Evolutionary conservation across 35 echinoderm and acorn worm species (phyloP), one percentile per base, ranked within the genome.

Genomic region (Diadema setosum): DNA sequence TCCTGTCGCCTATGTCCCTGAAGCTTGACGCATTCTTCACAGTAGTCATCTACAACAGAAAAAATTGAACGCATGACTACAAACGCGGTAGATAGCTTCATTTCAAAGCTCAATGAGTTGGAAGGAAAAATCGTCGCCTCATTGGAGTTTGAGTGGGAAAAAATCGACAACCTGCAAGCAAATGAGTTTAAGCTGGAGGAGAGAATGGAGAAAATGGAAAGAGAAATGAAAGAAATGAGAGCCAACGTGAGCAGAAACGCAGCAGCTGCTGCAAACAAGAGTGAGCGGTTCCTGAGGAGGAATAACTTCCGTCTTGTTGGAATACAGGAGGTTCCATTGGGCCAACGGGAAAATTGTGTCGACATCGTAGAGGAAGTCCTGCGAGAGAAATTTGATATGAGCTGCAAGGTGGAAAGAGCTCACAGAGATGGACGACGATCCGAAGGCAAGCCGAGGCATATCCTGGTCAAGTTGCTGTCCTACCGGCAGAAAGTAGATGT

Each of bases 401-500:
- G 17, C 36, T 39, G 14, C 35, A 70, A 70, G 27, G 7, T 89
- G 16, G 87, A 89, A 43, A 58, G 87, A 83, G 41, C 58, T n/a
- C 90, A 81, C 43, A 16, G 83, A 9, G 90, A 87, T 48, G 90
- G 90, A 57, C 26, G 56, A 41, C 18, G 48, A 4, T 37, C 16
- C 5, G 36, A 80, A 1, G 70, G 46, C 1, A 58, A 18, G 34
- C 83, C 44, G 0, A 21, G 59, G 3, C 44, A 92, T 65, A 86
- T 92, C 24, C 23, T 92, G 30, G 73, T 80, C 26, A 87, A 69
- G 21, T 61, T 87, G 23, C 46, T 87, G 18, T 80, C 50, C 0
- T 92, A 81, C 70, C 43, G 85, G 32, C 65, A 78, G 25, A 92
- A 87, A 61, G 41, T 92, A 3, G 36, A 88, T 32, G 48, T 87